A percentile compares a stretch with the other conserved stretches of the same genome.
Conservation (phyloP, 1,140 invertebrate genomes). For the Pissodes strobi region DNA sequence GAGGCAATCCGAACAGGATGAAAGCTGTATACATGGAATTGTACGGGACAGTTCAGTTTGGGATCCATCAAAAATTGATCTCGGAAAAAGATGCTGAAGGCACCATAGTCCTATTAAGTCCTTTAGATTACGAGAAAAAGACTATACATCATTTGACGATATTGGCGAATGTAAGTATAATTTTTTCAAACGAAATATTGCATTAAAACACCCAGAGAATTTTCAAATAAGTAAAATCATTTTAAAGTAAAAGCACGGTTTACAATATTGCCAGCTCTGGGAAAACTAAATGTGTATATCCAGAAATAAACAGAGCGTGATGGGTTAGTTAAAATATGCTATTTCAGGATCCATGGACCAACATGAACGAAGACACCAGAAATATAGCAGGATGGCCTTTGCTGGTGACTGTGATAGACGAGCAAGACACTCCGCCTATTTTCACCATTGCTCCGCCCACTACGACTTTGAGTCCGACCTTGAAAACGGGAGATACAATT, state of each 20-base stretch:
- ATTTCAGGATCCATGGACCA: slow-evolving; percentile 88
- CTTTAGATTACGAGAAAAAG: slow-evolving; percentile 83
- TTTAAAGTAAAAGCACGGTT: too few species aligned
- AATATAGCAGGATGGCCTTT: slow-evolving; percentile 83
- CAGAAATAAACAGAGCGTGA: too few species aligned
- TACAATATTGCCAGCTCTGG: too few species aligned
- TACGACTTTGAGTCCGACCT: slow-evolving; percentile 68
- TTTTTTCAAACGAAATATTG: too few species aligned
- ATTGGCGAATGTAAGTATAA: slow-evolving; percentile 73
- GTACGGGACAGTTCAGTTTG: slow-evolving; percentile 72
- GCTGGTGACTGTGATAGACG: slow-evolving; percentile 80
- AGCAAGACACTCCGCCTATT: slow-evolving; percentile 84
- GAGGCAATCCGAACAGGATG: slow-evolving; percentile 74
- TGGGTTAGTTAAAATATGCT: too few species aligned
- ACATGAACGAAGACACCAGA: slow-evolving; percentile 76
- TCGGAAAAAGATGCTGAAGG: slow-evolving; percentile 74
- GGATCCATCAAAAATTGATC: slow-evolving; percentile 75
- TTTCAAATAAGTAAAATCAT: too few species aligned
- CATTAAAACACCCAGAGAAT: too few species aligned
- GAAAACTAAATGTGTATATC: too few species aligned
- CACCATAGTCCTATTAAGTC: slow-evolving; percentile 72
- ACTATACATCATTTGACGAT: slow-evolving; percentile 82
- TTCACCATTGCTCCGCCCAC: slow-evolving; percentile 81
- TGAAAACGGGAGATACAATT: slow-evolving; percentile 67
- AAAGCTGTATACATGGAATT: slow-evolving; percentile 80